These are phyloP conservation scores for Lepidurus arcticus DNA, from an alignment of 1,140 invertebrate genomes.

Conservation along the genomic window DNA sequence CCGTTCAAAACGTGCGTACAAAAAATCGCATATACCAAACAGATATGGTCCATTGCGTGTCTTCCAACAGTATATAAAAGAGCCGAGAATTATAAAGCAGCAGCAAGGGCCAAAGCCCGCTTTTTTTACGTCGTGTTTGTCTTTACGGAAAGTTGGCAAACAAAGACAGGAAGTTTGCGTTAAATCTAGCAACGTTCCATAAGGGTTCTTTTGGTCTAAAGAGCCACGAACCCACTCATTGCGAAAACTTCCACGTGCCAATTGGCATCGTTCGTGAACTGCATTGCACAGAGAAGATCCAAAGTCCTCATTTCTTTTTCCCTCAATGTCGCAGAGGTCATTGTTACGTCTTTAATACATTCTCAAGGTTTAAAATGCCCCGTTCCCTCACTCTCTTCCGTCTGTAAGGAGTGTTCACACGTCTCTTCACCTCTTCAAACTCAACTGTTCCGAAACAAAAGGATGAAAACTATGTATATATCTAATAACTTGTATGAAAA, in stretches of 20 bases:
- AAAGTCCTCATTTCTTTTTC: background rate
- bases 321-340: background rate
- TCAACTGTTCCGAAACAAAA: background rate
- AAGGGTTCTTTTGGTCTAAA: background rate
- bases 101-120: background rate
- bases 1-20: background rate
- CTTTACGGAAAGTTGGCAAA: conserved; percentile 13
- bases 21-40: background rate
- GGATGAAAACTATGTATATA: background rate
- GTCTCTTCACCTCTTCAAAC: background rate
- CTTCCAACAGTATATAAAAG: background rate
- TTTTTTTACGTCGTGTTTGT: background rate
- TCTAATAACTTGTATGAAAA: background rate
- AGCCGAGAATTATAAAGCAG: background rate
- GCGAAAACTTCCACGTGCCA: background rate
- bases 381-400: background rate
- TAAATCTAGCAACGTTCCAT: background rate
- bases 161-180: conserved; percentile 9
- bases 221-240: background rate
- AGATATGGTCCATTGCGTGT: background rate
- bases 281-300: background rate
- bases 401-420: background rate
- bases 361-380: background rate
- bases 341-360: background rate
- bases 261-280: background rate